Base-by-base conservation (phyloP, 2,888 invertebrate genomes). In the Scaptomyza polygonia region DNA sequence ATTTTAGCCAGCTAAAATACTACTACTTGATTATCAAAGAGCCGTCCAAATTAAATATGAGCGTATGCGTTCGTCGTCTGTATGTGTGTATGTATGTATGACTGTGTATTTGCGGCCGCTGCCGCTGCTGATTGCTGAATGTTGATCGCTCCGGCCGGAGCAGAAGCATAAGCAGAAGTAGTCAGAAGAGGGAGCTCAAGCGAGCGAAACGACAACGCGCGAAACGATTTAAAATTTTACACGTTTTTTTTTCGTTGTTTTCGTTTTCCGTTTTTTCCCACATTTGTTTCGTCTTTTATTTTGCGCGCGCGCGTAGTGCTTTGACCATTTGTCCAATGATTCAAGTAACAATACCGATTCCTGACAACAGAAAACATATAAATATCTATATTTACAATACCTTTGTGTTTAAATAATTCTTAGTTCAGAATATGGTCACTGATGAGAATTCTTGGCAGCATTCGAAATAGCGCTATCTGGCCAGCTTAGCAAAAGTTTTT, bases 191-290 rank as follows among this genome's bases (percentile, higher is more conserved):
- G 61, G 67, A 70, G 68, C 67, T 86, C 83, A 67, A 69, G 43
- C 71, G 77, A 80, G 73, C 76, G 68, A 63, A 67, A 73, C 81
- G 81, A 67, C 64, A 64, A 42, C 81, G 87, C 86, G 79, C 70
- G 52, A 69, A 65, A 42, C 68, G 39, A 25, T 75, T 62, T 57
- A 39, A 18, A 29, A 49, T 53, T 51, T 45, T 39, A 40, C 58
- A 39, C 39, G 4, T 32, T 6, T n/a, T 56, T 57, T 56, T 57
- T 45, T 59, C 54, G 44, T 34, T 27, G 27, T 18, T 52, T 47
- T 51, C 9, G 32, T 21, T 51, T 43, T 68, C 30, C 39, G 48
- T 44, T 36, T 16, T 43, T 44, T 43, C 16, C 36, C 57, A 44
- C 34, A 44, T 62, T 53, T 61, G 16, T 72, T 56, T 48, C 51